phyloP scores from a whole-genome alignment of 1,140 invertebrate genomes.

The Eurosta solidaginis region DNA sequence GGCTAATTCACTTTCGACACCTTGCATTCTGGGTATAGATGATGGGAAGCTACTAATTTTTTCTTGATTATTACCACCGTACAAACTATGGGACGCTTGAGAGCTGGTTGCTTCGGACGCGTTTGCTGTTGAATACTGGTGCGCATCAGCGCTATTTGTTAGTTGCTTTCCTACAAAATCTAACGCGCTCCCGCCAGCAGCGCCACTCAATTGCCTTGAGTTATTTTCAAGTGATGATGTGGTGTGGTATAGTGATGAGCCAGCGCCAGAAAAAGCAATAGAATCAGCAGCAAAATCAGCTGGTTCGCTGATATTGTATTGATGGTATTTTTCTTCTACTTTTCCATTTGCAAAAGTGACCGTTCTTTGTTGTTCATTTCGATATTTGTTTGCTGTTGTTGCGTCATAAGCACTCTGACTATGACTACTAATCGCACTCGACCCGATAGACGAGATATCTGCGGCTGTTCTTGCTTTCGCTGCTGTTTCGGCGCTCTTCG shows the following conservation, averaged over 20 bases:
- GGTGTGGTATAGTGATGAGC: slow-evolving; percentile 29
- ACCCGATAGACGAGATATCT: not conserved
- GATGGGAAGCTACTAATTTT: slow-evolving; percentile 28
- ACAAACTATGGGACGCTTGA: not conserved
- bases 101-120: slow-evolving; percentile 13
- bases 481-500: slow-evolving; percentile 51
- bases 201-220: slow-evolving; percentile 43
- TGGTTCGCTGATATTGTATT: not conserved
- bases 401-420: slow-evolving; percentile 34
- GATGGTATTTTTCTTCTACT: slow-evolving; percentile 20
- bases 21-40: slow-evolving; percentile 33
- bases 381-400: slow-evolving; percentile 51
- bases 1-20: slow-evolving; percentile 51
- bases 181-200: not conserved
- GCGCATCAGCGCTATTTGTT: slow-evolving; percentile 29
- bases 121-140: slow-evolving; percentile 26
- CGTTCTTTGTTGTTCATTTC: slow-evolving; percentile 40
- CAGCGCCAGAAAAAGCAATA: not conserved
- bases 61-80: slow-evolving; percentile 1
- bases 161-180: slow-evolving; percentile 13
- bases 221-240: slow-evolving; percentile 56
- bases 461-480: slow-evolving; percentile 40
- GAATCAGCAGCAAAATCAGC: slow-evolving; percentile 5
- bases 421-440: slow-evolving; percentile 36
- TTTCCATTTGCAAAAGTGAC: not conserved